Evolutionary conservation across 2,113 vertebrate genomes (phyloP).

Genomic region (Phyllostomus hastatus): DNA sequence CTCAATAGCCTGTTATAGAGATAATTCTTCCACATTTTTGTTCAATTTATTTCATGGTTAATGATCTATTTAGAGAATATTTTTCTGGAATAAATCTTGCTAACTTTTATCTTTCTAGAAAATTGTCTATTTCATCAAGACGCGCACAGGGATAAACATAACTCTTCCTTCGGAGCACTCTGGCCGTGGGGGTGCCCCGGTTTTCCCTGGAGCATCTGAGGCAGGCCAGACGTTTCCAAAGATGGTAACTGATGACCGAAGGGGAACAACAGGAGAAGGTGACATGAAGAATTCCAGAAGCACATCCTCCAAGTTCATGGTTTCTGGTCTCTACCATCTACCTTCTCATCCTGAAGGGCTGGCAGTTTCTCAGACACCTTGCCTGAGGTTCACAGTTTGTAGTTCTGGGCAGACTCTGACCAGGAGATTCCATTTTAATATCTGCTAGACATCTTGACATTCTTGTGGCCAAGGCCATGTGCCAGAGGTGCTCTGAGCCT

Average conservation of each 20-base stretch:
- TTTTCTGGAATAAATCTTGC: neutral
- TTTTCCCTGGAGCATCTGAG: neutral
- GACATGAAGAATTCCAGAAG: neutral
- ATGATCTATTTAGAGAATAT: neutral
- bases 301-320: neutral
- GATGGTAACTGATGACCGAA: neutral
- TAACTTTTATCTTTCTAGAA: neutral
- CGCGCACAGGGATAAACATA: neutral
- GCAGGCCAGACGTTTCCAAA: neutral
- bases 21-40: neutral
- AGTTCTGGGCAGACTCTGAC: neutral
- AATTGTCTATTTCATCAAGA: neutral
- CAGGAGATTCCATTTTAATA: neutral
- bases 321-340: neutral
- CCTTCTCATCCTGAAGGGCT: neutral
- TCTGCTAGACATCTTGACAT: neutral
- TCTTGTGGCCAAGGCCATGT: neutral
- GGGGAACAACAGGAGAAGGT: neutral
- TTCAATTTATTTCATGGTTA: slow-evolving; percentile 8
- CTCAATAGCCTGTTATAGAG: neutral
- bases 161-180: neutral
- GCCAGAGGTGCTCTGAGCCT: neutral
- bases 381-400: neutral
- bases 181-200: neutral
- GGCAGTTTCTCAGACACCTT: neutral